A percentile compares a stretch with the other conserved stretches of the same genome.
phyloP scores from a whole-genome alignment of 2,113 vertebrate genomes.

The Elgaria multicarinata region DNA sequence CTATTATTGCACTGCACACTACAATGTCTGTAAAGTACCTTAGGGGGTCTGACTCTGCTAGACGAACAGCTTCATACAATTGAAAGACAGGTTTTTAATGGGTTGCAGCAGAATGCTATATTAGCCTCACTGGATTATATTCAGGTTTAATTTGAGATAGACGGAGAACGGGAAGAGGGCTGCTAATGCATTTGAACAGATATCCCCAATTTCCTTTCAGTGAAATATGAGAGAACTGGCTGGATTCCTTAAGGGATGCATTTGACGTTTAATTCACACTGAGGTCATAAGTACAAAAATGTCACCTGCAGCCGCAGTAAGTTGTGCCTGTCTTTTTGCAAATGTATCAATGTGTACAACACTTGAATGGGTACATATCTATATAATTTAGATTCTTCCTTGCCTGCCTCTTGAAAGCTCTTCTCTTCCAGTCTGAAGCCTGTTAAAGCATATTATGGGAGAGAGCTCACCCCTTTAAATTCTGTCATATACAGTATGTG shows the following conservation, averaged over 20 bases:
- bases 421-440: not conserved
- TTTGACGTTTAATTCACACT: not conserved
- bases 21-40: constrained; percentile 48
- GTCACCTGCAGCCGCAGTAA: not conserved
- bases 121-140: constrained; percentile 43
- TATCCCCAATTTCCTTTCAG: not conserved
- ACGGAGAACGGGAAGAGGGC: not conserved
- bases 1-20: constrained; percentile 58
- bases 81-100: constrained; percentile 59
- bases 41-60: constrained; percentile 55
- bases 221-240: not conserved
- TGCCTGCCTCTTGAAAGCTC: not conserved
- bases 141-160: constrained; percentile 35
- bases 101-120: constrained; percentile 44
- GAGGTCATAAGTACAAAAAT: not conserved
- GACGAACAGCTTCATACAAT: constrained; percentile 62
- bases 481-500: too few relatives aligned
- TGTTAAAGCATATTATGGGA: not conserved
- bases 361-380: not conserved
- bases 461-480: not conserved
- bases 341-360: not conserved
- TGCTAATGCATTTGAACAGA: not conserved
- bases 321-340: not conserved
- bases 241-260: not conserved
- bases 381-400: not conserved